phyloP scores from a whole-genome alignment of 2,113 vertebrate genomes.

The Redunca redunca region DNA sequence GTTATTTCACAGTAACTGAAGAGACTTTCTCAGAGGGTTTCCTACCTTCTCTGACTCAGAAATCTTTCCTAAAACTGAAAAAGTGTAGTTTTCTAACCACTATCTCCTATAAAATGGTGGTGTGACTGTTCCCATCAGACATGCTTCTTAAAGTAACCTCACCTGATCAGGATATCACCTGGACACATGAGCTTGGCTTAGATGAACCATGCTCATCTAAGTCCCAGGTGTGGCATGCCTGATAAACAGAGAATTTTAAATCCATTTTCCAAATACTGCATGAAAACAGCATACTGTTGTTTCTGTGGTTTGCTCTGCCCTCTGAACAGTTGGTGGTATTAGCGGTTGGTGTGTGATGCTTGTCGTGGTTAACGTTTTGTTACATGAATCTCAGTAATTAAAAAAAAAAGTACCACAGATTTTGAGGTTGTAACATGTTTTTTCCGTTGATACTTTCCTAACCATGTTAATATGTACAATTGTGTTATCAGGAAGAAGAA shows the following conservation, averaged over 20 bases:
- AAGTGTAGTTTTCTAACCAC: not conserved
- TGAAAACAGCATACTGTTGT: accelerated
- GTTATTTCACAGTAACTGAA: not conserved
- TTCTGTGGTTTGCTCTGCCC: not conserved
- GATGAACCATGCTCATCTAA: not conserved
- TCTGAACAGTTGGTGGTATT: not conserved
- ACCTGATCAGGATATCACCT: no score
- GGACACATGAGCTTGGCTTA: accelerated
- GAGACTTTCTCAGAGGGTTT: not conserved
- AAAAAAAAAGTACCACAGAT: not conserved
- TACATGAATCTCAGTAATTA: not conserved
- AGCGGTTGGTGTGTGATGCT: not conserved
- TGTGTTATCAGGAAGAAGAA: constrained; percentile 86
- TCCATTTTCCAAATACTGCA: not conserved
- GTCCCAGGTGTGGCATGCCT: not conserved
- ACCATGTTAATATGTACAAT: not conserved
- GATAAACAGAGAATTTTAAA: not conserved
- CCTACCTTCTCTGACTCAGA: not conserved
- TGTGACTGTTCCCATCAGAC: accelerated
- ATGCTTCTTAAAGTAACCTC: not conserved
- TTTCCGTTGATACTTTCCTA: not conserved
- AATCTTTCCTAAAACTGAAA: not conserved
- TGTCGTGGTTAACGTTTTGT: not conserved
- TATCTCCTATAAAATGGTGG: accelerated
- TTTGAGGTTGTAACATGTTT: not conserved